Percentiles rank a stretch among this genome's conserved stretches.
These are phyloP conservation scores for Leptinotarsa undecemlineata DNA, from an alignment of 1,140 invertebrate species.

Conservation along the genomic window DNA sequence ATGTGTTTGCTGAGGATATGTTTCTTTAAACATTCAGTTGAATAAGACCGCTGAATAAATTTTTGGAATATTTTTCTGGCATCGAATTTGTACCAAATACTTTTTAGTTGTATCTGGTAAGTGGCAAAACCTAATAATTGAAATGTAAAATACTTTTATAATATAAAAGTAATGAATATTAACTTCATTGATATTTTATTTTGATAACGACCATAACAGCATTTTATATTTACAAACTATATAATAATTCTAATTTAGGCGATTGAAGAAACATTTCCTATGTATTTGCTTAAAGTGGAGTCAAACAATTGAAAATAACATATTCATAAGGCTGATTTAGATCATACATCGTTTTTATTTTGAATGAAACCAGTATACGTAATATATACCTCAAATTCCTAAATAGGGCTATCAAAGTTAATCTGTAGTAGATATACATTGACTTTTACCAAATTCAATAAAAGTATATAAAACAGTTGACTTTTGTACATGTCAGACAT, in stretches of 20 bases:
- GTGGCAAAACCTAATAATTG: too few relatives aligned
- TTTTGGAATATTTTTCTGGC: too few relatives aligned
- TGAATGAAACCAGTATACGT: slow-evolving; percentile 54
- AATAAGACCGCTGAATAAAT: background rate
- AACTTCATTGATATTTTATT: slow-evolving; percentile 13
- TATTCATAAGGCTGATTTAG: slow-evolving; percentile 42
- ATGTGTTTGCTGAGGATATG: too few relatives aligned
- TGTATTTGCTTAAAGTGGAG: slow-evolving; percentile 19
- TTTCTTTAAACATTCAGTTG: background rate
- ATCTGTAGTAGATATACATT: background rate
- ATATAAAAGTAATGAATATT: too few relatives aligned
- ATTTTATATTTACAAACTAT: too few relatives aligned
- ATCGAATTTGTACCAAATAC: too few relatives aligned
- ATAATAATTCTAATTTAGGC: too few relatives aligned
- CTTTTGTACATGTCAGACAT: background rate
- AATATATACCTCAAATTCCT: slow-evolving; percentile 53
- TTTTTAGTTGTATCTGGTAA: too few relatives aligned
- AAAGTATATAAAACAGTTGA: slow-evolving; percentile 4
- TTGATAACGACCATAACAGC: background rate
- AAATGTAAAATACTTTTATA: too few relatives aligned
- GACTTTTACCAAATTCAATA: background rate
- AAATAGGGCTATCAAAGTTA: slow-evolving; percentile 19
- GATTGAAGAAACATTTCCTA: too few relatives aligned
- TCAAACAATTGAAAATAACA: slow-evolving; percentile 27
- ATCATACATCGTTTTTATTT: slow-evolving; percentile 26